Evolutionary conservation across 1,140 invertebrate species (phyloP).

Genomic region (fruit fly (Drosophila melanogaster)): DNA sequence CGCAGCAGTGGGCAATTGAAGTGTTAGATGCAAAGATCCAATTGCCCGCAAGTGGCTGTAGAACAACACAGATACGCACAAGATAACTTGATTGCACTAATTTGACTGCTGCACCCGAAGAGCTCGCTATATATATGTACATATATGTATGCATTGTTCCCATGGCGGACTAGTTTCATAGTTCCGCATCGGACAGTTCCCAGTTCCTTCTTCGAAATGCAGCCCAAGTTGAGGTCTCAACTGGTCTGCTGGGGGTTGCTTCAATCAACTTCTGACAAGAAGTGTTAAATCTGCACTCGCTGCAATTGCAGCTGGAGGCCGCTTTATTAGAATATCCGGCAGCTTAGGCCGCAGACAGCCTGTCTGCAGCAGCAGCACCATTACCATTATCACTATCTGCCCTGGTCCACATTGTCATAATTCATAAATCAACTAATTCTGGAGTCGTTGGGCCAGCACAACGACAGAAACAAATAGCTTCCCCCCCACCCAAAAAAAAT

Average conservation of each 20-base stretch:
- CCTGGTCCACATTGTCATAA: conserved; percentile 77
- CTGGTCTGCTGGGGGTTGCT: conserved; percentile 77
- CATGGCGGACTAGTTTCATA: conserved; percentile 67
- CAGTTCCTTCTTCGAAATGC: conserved; percentile 66
- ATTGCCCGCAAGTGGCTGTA: conserved; percentile 70
- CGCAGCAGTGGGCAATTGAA: conserved; percentile 64
- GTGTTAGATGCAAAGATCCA: conserved; percentile 82
- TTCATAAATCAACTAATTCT: conserved; percentile 84
- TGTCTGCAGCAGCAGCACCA: conserved; percentile 42
- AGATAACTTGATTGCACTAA: conserved; percentile 84
- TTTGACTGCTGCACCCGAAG: conserved; percentile 56
- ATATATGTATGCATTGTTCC: conserved; percentile 35
- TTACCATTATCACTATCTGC: conserved; percentile 13
- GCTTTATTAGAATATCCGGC: conserved; percentile 84
- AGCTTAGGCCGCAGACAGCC: conserved; percentile 61
- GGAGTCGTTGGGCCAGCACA: conserved; percentile 53
- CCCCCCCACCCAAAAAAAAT: conserved; percentile 1
- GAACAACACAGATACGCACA: conserved; percentile 61
- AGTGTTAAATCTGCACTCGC: conserved; percentile 81
- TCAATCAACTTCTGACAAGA: conserved; percentile 84
- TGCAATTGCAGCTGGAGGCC: conserved; percentile 45
- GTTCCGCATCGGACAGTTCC: conserved; percentile 77
- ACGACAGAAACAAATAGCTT: conserved; percentile 62
- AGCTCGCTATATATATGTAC: not conserved
- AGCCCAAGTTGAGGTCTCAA: conserved; percentile 42